These are phyloP conservation scores for Campoletis raptor DNA, from an alignment of 2,888 invertebrate species.

Conservation along the genomic window DNA sequence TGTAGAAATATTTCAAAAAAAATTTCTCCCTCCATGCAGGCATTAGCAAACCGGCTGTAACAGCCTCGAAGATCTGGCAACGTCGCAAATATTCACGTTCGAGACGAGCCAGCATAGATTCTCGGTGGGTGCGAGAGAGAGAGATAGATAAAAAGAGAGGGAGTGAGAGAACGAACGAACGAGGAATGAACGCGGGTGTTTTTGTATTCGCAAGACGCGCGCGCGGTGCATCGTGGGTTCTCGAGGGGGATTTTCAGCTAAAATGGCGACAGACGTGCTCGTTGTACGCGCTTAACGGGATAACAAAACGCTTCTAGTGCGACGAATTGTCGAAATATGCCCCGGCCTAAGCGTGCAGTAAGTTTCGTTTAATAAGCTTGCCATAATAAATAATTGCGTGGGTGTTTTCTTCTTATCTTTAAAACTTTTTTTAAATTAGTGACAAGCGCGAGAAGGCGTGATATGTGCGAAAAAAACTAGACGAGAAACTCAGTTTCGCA, in stretches of 20 bases:
- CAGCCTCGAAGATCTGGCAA: constrained; percentile 71
- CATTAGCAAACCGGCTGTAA: constrained; percentile 47
- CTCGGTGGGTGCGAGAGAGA: background rate
- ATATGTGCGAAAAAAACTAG: constrained; percentile 23
- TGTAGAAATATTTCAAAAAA: constrained; percentile 10
- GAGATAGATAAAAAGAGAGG: background rate
- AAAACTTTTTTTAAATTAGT: background rate
- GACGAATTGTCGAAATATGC: constrained; percentile 75
- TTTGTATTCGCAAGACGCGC: constrained; percentile 76
- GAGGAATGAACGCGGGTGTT: constrained; percentile 80
- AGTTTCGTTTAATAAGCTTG: constrained; percentile 66
- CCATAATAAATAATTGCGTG: background rate
- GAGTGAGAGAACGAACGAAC: constrained; percentile 35
- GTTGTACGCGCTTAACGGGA: constrained; percentile 77
- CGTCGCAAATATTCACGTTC: constrained; percentile 61
- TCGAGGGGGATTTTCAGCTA: constrained; percentile 72
- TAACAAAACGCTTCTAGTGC: constrained; percentile 65
- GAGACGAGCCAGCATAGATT: background rate
- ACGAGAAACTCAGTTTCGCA: background rate
- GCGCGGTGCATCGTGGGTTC: constrained; percentile 78
- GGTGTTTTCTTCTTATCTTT: background rate
- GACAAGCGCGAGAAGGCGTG: constrained; percentile 24
- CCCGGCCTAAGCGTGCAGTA: constrained; percentile 78
- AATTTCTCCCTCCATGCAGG: constrained; percentile 36
- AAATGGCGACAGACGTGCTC: constrained; percentile 81